phyloP scores from a whole-genome alignment of 1,140 invertebrate genomes.

The Dendrolimus kikuchii region DNA sequence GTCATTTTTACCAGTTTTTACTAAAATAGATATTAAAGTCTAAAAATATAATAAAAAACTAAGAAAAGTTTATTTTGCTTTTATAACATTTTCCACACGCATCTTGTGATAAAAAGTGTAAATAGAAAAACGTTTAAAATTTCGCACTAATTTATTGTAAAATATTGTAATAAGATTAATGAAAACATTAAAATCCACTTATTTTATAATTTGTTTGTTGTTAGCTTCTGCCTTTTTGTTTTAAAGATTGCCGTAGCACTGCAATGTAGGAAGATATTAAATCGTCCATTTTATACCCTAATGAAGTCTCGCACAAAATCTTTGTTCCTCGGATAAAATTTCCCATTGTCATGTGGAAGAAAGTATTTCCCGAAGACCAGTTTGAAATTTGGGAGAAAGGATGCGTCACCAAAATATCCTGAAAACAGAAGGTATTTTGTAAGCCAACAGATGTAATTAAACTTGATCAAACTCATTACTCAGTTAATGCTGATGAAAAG shows the following conservation, averaged over 20 bases:
- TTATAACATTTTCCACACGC: no score
- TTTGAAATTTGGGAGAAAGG: conserved; percentile 91
- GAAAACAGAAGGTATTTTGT: conserved; percentile 36
- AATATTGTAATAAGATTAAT: no score
- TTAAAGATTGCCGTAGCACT: conserved; percentile 58
- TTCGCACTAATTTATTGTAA: no score
- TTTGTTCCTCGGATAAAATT: conserved; percentile 90
- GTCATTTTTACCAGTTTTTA: no score
- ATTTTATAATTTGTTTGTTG: conserved; percentile 16
- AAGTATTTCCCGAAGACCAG: conserved; percentile 95
- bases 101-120: no score
- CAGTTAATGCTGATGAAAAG: no score
- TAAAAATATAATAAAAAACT: no score
- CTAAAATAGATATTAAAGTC: no score
- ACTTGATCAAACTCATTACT: no score
- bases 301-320: conserved; percentile 91
- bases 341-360: conserved; percentile 95
- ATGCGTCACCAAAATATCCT: conserved; percentile 88
- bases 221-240: conserved; percentile 17
- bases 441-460: neutral
- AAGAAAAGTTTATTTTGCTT: no score
- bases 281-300: conserved; percentile 98
- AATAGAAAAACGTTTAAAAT: no score
- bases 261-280: conserved; percentile 92
- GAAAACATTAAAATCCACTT: no score